Evolutionary conservation across 2,113 vertebrate species (phyloP).

Genomic region (Hippocampus barbouri): DNA sequence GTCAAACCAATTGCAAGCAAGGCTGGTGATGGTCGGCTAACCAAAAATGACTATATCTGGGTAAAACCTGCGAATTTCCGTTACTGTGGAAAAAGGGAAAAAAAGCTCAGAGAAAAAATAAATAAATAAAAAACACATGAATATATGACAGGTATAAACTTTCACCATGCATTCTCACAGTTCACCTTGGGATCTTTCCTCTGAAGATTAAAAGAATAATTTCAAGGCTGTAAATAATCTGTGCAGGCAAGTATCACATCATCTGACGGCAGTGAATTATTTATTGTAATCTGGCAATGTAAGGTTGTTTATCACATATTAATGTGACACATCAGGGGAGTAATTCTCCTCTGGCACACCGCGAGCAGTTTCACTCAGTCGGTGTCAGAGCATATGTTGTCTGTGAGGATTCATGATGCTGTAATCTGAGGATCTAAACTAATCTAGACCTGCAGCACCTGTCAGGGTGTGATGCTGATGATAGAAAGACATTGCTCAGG

Average conservation of each 20-base stretch:
- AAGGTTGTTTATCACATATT: conserved; percentile 78
- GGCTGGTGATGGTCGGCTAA: neutral
- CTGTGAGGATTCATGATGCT: conserved; percentile 63
- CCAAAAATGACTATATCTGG: neutral
- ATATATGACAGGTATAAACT: conserved; percentile 47
- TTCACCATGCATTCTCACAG: conserved; percentile 59
- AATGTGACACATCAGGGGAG: conserved; percentile 76
- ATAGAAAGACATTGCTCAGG: conserved; percentile 43
- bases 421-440: conserved; percentile 57
- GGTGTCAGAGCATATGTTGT: conserved; percentile 47
- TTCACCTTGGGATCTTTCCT: conserved; percentile 69
- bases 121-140: conserved; percentile 28
- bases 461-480: conserved; percentile 44
- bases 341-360: conserved; percentile 69
- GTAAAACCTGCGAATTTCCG: neutral
- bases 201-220: conserved; percentile 70
- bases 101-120: neutral
- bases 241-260: conserved; percentile 66
- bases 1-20: no score
- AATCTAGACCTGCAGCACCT: conserved; percentile 65
- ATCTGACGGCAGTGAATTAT: conserved; percentile 77
- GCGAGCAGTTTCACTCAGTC: conserved; percentile 60
- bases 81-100: conserved; percentile 14
- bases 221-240: conserved; percentile 74
- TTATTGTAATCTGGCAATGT: conserved; percentile 77